Conservation (phyloP, 2,888 invertebrate species). For the Coecobrya sp. region DNA sequence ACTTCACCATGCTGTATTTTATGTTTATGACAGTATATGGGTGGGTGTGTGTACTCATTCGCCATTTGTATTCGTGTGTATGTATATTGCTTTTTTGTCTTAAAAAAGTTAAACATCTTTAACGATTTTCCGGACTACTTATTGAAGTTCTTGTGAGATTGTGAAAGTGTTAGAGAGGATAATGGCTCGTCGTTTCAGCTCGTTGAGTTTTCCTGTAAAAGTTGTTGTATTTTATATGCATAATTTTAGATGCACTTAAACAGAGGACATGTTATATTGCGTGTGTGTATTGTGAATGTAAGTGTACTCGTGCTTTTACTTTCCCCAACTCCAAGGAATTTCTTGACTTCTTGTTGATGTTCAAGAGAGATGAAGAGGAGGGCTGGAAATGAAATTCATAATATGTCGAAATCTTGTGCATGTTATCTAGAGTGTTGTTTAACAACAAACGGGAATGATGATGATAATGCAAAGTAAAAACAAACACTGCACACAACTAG, state of each 20-base stretch:
- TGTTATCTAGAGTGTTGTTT: constrained; percentile 33
- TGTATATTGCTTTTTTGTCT: constrained; percentile 39
- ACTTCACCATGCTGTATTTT: constrained; percentile 37
- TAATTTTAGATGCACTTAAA: constrained; percentile 52
- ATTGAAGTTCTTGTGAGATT: constrained; percentile 32
- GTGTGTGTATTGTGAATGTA: constrained; percentile 3
- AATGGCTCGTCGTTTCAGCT: constrained; percentile 73
- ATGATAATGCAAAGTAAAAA: constrained; percentile 57
- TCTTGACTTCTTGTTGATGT: constrained; percentile 19
- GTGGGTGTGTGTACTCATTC: constrained; percentile 24
- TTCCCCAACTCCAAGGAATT: constrained; percentile 15
- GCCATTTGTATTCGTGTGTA: constrained; percentile 3
- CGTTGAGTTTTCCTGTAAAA: constrained; percentile 66
- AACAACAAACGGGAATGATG: constrained; percentile 63
- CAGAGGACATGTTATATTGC: constrained; percentile 32
- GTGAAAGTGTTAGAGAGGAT: constrained; percentile 76
- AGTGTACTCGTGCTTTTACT: constrained; percentile 27
- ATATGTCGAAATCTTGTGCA: constrained; percentile 58
- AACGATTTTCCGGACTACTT: constrained; percentile 70
- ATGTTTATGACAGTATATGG: constrained; percentile 17
- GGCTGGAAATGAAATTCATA: constrained; percentile 72
- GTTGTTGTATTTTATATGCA: constrained; percentile 40
- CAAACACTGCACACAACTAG: constrained; percentile 57
- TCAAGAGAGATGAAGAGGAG: constrained; percentile 25
- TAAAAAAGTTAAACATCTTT: constrained; percentile 70